Evolutionary conservation across 2,797 vertebrate genomes (phyloP).

Genomic region (Limnodromus scolopaceus): DNA sequence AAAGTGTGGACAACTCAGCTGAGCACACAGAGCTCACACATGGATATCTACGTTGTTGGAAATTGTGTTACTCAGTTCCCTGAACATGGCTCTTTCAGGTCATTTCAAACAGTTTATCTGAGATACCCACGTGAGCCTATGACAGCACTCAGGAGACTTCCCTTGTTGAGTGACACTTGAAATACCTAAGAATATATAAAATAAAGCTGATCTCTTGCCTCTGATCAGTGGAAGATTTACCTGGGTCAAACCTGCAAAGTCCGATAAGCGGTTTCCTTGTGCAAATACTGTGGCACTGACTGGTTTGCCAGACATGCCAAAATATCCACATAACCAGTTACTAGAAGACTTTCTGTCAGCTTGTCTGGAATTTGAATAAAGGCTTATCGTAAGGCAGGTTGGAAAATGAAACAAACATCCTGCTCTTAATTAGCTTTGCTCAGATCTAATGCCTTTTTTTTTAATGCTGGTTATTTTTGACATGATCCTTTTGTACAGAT

Average conservation of each 20-base stretch:
- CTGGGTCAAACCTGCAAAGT: too few species aligned
- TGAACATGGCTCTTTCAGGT: not conserved
- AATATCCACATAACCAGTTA: accelerated
- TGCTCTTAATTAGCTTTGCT: not conserved
- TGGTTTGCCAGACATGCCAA: not conserved
- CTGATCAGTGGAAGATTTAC: not conserved
- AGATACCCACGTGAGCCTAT: not conserved
- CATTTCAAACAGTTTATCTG: not conserved
- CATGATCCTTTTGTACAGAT: not conserved
- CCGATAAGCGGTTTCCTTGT: accelerated
- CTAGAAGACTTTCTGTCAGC: not conserved
- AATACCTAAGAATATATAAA: not conserved
- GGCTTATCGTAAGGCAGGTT: not conserved
- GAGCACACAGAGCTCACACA: not conserved
- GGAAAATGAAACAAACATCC: not conserved
- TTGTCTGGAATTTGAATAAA: not conserved
- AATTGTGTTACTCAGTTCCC: not conserved
- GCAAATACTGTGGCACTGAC: not conserved
- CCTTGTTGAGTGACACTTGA: not conserved
- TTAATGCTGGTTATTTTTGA: not conserved
- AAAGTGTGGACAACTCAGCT: not conserved
- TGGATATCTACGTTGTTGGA: not conserved
- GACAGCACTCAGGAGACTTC: not conserved
- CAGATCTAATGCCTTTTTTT: not conserved
- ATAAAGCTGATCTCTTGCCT: not conserved